A percentile compares a stretch with the other conserved stretches of the same genome.
Conservation (phyloP, 2,797 vertebrate species). For the Gymnocypris eckloni region DNA sequence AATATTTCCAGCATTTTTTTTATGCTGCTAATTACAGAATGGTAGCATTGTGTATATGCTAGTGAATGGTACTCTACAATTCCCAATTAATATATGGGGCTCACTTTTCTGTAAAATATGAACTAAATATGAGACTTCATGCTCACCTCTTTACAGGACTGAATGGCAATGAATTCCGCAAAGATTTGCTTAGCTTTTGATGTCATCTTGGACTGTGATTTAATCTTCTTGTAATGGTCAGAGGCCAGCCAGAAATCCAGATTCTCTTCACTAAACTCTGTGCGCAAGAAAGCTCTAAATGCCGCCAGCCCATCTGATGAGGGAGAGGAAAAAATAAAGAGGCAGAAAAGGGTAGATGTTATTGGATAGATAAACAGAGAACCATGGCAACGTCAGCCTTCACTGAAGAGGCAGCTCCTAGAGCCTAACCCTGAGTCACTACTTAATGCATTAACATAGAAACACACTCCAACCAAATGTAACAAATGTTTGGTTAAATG, state of each 20-base stretch:
- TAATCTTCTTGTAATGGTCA: constrained; percentile 97
- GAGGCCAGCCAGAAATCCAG: constrained; percentile 99
- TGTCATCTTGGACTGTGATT: constrained; percentile 95
- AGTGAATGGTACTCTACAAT: not conserved
- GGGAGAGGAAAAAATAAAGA: constrained; percentile 31
- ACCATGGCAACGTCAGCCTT: constrained; percentile 74
- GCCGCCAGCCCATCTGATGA: constrained; percentile 91
- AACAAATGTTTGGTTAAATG: no score
- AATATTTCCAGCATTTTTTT: not conserved
- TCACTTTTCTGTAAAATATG: not conserved
- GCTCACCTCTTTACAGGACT: constrained; percentile 97
- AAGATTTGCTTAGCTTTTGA: constrained; percentile 98
- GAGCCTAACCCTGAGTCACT: constrained; percentile 38
- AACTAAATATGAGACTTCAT: not conserved
- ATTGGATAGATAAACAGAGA: constrained; percentile 55
- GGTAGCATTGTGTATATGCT: not conserved
- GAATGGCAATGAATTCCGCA: constrained; percentile 94
- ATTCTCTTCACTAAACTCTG: constrained; percentile 98
- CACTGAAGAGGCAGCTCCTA: constrained; percentile 2
- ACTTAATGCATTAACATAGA: constrained; percentile 38
- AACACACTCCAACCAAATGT: constrained; percentile 15
- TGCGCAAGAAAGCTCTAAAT: constrained; percentile 95
- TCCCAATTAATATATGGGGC: not conserved
- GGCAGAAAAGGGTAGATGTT: constrained; percentile 65
- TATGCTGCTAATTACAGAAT: not conserved